A percentile compares a stretch with the other conserved stretches of the same genome.
Evolutionary conservation across 2,797 vertebrate genomes (phyloP).

Genomic region (Numenius phaeopus): DNA sequence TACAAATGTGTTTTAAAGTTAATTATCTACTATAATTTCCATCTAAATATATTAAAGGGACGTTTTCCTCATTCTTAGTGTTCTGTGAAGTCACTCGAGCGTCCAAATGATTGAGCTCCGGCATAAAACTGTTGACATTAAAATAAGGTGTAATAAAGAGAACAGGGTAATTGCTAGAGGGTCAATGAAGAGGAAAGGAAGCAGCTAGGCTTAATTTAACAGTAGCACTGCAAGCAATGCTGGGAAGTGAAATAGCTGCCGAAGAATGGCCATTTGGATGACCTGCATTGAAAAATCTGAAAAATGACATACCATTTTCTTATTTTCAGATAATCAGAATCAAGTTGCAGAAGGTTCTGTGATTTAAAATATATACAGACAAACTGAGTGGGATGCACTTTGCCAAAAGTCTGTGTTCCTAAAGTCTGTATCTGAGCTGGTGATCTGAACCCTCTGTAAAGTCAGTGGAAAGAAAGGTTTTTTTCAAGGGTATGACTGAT

Average conservation of each 20-base stretch:
- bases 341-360: neutral
- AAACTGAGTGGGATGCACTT: neutral
- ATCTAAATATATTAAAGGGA: slow-evolving; percentile 12
- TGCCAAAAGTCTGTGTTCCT: neutral
- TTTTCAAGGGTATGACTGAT: neutral
- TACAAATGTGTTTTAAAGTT: slow-evolving; percentile 7
- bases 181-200: slow-evolving; percentile 40
- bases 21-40: slow-evolving; percentile 22
- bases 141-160: slow-evolving; percentile 37
- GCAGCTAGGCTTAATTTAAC: neutral
- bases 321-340: neutral
- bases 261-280: neutral
- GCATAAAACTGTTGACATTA: slow-evolving; percentile 47
- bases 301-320: neutral
- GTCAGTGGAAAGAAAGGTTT: neutral
- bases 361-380: neutral
- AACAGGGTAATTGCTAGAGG: slow-evolving; percentile 2
- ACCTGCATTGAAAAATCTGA: neutral
- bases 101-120: slow-evolving; percentile 7
- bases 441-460: neutral
- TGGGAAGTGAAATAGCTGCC: neutral
- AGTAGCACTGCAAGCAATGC: neutral
- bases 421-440: neutral
- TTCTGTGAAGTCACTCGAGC: neutral
- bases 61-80: neutral